phyloP scores from a whole-genome alignment of 2,797 vertebrate genomes.

The Nannoperca australis region DNA sequence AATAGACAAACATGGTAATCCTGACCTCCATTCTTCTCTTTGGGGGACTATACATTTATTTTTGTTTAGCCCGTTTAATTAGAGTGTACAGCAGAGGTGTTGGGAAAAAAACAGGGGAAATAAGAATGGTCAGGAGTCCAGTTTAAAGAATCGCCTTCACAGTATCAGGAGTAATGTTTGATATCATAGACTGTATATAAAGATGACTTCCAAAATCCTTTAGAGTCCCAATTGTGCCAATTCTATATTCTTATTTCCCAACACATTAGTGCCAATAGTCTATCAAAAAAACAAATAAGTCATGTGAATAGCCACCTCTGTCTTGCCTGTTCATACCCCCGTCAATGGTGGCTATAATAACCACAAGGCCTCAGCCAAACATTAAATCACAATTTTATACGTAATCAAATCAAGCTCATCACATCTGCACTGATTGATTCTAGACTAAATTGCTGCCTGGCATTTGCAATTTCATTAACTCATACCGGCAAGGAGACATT shows the following conservation, averaged over 20 bases:
- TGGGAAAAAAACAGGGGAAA: background rate
- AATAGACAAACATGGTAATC: constrained; percentile 6
- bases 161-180: background rate
- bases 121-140: background rate
- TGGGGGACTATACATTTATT: background rate
- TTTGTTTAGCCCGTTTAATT: background rate
- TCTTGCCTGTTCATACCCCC: constrained; percentile 33
- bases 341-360: constrained; percentile 59
- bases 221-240: constrained; percentile 3
- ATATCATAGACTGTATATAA: too few species aligned
- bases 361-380: constrained; percentile 60
- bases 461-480: constrained; percentile 78
- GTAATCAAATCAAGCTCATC: constrained; percentile 80
- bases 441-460: constrained; percentile 71
- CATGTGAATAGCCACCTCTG: constrained; percentile 50
- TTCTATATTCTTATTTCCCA: constrained; percentile 7
- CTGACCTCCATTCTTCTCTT: constrained; percentile 3
- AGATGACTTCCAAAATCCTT: constrained; percentile 8
- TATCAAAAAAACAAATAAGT: constrained; percentile 58
- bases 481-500: constrained; percentile 54
- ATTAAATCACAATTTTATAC: constrained; percentile 81
- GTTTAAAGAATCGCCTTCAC: background rate
- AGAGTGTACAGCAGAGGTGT: background rate
- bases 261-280: constrained; percentile 22
- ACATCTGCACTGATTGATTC: constrained; percentile 81